Base-by-base conservation (phyloP, 2,113 vertebrate genomes). In the Hypomesus transpacificus region DNA sequence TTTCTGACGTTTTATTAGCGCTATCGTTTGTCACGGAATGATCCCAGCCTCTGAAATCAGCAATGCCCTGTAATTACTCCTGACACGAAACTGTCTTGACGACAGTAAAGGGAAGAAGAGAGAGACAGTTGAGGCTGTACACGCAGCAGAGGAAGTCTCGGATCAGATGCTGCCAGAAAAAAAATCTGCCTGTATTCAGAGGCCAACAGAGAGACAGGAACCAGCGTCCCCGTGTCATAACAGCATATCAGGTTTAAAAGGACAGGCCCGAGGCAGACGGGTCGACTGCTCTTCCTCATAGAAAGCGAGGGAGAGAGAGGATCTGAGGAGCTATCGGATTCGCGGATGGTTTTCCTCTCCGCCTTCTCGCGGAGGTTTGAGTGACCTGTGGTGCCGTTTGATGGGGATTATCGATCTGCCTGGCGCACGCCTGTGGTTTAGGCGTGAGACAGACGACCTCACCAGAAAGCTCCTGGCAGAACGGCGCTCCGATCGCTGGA, bases 341-440 rank as follows among this genome's bases (percentile, higher is more conserved):
- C 76, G 76, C 65, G 4, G 75, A 70, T 26, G 75, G n/a, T 22
- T 79, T 81, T 77, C 69, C 67, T 65, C 16, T 3, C 0, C 58
- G 66, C 82, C 78, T 82, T 46, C 78, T 8, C 26, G 74, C 54
- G 18, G 82, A 78, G 81, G 78, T 80, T 86, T 88, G 85, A 90
- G 77, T 88, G 89, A 88, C 85, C 85, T 91, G 88, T 75, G 90
- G 91, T 86, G 86, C 68, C 66, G 83, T 75, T 71, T 85, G 84
- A 89, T 85, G 86, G 84, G 89, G 88, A 91, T 90, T 87, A 90
- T 87, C 88, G 85, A 88, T 90, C 87, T 82, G 87, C 87, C 82
- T 69, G 90, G 84, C 86, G 85, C 84, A 75, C 89, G 88, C 84
- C 88, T 92, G 91, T 75, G 90, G 91, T 91, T 88, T 86, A 69